These are phyloP conservation scores for Bostrychus sinensis DNA, from an alignment of 2,113 vertebrate genomes.

Conservation along the genomic window DNA sequence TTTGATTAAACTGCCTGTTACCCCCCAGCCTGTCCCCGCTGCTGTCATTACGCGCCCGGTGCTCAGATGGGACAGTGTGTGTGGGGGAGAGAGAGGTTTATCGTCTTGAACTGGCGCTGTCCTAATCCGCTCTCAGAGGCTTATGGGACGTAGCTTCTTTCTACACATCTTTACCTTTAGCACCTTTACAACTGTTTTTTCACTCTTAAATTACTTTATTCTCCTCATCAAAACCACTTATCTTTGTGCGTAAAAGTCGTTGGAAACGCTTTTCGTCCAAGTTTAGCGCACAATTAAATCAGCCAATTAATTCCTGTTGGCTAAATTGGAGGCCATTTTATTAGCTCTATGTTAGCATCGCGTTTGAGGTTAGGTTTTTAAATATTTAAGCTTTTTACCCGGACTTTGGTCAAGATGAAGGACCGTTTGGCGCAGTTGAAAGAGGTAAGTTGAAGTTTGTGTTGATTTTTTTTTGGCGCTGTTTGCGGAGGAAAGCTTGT, in stretches of 20 bases:
- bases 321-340: conserved; percentile 34
- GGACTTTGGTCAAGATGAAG: conserved; percentile 83
- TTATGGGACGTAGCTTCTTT: conserved; percentile 67
- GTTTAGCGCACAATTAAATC: conserved; percentile 4
- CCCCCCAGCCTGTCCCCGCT: not conserved
- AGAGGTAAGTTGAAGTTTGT: conserved; percentile 78
- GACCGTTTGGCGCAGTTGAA: conserved; percentile 93
- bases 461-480: not conserved
- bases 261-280: not conserved
- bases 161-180: conserved; percentile 22
- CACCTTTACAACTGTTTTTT: conserved; percentile 7
- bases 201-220: not conserved
- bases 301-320: conserved; percentile 12
- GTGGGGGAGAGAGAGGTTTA: conserved; percentile 59
- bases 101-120: conserved; percentile 61
- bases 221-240: not conserved
- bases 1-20: too few species aligned
- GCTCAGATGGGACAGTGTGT: conserved; percentile 1
- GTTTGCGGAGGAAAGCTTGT: not conserved
- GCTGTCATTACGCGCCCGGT: not conserved
- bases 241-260: not conserved
- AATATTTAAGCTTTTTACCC: not conserved
- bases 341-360: conserved; percentile 3
- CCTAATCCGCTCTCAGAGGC: conserved; percentile 81
- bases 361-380: not conserved